A percentile compares a stretch with the other conserved stretches of the same genome.
phyloP scores from a whole-genome alignment of 2,888 invertebrate genomes.

The Ophion ellenae region DNA sequence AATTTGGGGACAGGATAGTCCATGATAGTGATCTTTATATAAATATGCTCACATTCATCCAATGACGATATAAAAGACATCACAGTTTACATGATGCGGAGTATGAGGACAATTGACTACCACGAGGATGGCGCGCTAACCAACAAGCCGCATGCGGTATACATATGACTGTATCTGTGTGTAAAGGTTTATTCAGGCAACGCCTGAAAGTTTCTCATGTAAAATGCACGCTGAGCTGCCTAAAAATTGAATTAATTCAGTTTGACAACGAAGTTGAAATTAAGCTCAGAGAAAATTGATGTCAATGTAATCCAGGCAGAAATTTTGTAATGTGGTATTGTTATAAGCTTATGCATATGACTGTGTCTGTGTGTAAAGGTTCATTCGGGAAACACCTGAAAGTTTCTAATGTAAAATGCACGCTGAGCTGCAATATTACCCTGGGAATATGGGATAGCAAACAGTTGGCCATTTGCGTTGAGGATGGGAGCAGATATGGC shows the following conservation, averaged over 20 bases:
- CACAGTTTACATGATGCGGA: background rate
- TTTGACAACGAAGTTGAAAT: background rate
- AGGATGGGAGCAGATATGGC: slow-evolving; percentile 45
- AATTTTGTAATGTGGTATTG: background rate
- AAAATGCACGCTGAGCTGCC: slow-evolving; percentile 74
- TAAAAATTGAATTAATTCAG: slow-evolving; percentile 5
- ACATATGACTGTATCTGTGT: background rate
- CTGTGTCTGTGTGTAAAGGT: slow-evolving; percentile 35
- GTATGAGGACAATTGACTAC: background rate
- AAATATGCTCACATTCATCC: background rate
- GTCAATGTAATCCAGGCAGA: background rate
- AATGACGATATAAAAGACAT: background rate
- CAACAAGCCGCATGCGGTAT: slow-evolving; percentile 2
- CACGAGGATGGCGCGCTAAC: background rate
- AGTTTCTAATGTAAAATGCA: slow-evolving; percentile 81
- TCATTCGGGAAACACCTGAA: slow-evolving; percentile 71
- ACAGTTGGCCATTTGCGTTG: slow-evolving; percentile 31
- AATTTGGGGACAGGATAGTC: too few relatives aligned
- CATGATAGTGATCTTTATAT: too few relatives aligned
- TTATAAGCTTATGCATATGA: background rate
- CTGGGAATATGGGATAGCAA: slow-evolving; percentile 18
- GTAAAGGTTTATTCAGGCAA: slow-evolving; percentile 68
- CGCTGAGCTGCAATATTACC: slow-evolving; percentile 76
- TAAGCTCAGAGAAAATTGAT: background rate
- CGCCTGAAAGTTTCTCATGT: slow-evolving; percentile 78